phyloP scores from a whole-genome alignment of 64 coral and sea anemone genomes.

The Pachyseris speciosa region DNA sequence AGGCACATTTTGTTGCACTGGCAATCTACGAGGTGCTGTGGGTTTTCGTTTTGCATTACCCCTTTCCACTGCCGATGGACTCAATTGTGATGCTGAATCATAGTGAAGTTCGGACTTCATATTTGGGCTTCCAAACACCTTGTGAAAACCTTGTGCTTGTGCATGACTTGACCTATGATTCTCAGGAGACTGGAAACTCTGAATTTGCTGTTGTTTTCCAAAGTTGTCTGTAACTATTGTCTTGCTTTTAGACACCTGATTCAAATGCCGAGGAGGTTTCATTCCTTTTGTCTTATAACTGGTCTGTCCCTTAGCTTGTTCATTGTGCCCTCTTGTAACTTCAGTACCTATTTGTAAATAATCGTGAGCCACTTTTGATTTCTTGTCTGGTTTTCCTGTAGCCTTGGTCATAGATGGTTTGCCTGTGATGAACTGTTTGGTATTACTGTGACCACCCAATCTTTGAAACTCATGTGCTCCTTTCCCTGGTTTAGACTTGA shows the following conservation, averaged over 20 bases:
- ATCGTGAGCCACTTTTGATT: not conserved
- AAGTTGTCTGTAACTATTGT: not conserved
- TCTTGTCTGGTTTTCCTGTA: constrained; percentile 2
- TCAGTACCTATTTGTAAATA: not conserved
- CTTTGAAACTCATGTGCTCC: not conserved
- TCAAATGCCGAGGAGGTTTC: not conserved
- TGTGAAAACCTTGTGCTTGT: not conserved
- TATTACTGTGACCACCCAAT: not conserved
- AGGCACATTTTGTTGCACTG: constrained; percentile 19
- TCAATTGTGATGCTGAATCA: not conserved
- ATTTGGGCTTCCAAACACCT: not conserved
- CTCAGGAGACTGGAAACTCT: not conserved
- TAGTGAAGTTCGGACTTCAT: not conserved
- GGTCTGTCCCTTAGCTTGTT: not conserved
- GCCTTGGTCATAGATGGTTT: not conserved
- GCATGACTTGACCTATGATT: not conserved
- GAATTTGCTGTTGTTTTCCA: not conserved
- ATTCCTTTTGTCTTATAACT: not conserved
- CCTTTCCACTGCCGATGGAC: constrained; percentile 21
- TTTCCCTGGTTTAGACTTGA: not conserved
- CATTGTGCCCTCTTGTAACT: not conserved
- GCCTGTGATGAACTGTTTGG: not conserved
- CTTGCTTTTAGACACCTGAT: not conserved
- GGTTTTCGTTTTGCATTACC: constrained; percentile 13
- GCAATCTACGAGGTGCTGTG: not conserved